phyloP scores from a whole-genome alignment of 92 coral and sea anemone genomes.

The Porites rus region DNA sequence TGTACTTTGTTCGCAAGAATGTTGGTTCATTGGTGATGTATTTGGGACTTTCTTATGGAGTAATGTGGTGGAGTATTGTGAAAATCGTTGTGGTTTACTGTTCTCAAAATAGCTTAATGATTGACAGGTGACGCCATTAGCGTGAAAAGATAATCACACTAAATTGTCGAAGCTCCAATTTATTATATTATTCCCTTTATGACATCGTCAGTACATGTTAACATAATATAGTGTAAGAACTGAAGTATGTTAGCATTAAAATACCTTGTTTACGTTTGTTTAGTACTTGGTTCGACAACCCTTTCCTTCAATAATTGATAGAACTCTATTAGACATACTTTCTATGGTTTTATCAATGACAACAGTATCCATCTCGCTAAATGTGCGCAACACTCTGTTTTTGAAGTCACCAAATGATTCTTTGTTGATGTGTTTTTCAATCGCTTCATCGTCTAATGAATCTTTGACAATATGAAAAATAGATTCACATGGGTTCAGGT shows the following conservation, averaged over 20 bases:
- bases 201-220: no score
- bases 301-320: conserved; percentile 11
- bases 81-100: no score
- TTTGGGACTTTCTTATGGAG: no score
- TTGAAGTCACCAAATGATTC: conserved; percentile 54
- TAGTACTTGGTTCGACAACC: conserved; percentile 49
- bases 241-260: not conserved
- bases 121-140: no score
- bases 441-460: conserved; percentile 10
- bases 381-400: conserved; percentile 46
- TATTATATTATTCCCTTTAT: no score
- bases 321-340: conserved; percentile 50
- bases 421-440: conserved; percentile 18
- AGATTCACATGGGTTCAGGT: conserved; percentile 50
- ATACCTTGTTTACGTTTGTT: not conserved
- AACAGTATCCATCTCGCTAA: conserved; percentile 21
- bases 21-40: no score
- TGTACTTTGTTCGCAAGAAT: no score
- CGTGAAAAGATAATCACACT: no score
- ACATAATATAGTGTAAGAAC: not conserved
- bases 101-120: no score
- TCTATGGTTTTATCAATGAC: conserved; percentile 37
- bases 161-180: no score
- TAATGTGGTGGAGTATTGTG: no score
- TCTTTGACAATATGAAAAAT: conserved; percentile 55